These are phyloP conservation scores for Thymelicus acteon DNA, from an alignment of 2,888 invertebrate genomes.

Conservation along the genomic window DNA sequence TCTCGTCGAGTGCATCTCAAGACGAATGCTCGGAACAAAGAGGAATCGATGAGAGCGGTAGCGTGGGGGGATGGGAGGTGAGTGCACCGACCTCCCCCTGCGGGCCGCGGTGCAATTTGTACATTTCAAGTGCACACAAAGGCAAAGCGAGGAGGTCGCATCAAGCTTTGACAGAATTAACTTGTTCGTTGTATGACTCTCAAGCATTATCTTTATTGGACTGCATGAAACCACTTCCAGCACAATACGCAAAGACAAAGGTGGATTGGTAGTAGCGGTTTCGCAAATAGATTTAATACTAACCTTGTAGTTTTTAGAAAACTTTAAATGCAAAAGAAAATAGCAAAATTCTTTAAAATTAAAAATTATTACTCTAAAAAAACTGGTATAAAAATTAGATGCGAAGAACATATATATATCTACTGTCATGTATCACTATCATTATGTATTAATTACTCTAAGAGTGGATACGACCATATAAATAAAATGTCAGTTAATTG, in stretches of 20 bases:
- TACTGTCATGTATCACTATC: no score
- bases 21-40: constrained; percentile 81
- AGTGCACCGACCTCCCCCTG: constrained; percentile 76
- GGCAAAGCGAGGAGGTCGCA: constrained; percentile 80
- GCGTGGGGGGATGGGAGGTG: constrained; percentile 68
- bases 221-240: constrained; percentile 44
- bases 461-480: no score
- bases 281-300: no score
- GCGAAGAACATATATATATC: no score
- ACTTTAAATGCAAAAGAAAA: neutral
- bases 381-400: no score
- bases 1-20: constrained; percentile 76
- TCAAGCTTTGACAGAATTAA: constrained; percentile 83
- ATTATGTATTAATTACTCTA: no score
- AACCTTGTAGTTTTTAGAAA: neutral
- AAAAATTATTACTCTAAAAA: no score
- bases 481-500: no score
- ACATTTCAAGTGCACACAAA: constrained; percentile 85
- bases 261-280: no score
- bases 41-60: constrained; percentile 79
- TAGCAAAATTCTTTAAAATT: neutral
- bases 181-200: constrained; percentile 77
- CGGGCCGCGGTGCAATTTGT: constrained; percentile 82
- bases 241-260: neutral
- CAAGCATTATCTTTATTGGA: constrained; percentile 76